Base-by-base conservation (phyloP, 2,888 invertebrate genomes). In the Apamea epomidion region DNA sequence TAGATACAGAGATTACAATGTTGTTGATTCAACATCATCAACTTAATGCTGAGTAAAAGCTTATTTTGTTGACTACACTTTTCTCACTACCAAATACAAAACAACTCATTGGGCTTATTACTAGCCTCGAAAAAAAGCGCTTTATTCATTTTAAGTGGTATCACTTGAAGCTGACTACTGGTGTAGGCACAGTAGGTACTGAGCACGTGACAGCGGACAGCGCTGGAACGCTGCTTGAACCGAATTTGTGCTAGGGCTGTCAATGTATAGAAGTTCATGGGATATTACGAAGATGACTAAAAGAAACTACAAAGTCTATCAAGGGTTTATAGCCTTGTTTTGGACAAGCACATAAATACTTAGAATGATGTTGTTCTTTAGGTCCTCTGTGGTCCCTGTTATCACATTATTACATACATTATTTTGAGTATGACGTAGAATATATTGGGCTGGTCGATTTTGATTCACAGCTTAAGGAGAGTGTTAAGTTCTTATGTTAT, bases 141-240 rank as follows among this genome's bases (percentile, higher is more conserved):
- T 60, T 60, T n/a, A 60, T 60, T 12, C 12, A 60, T n/a, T 60
- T 60, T n/a, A 60, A 76, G n/a, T 51, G 21, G 21, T 32, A 80
- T 51, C 48, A n/a, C 16, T 68, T 62, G 58, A 58, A 58, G 68
- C 58, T 62, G 67, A 89, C 91, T 91, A 92, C 91, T 88, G 90
- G 84, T 84, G 71, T n/a, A 60, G n/a, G 12, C n/a, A n/a, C n/a
- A n/a, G 58, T n/a, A n/a, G 4, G 14, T 72, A 75, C 70, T 80
- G 67, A 81, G 86, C 87, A 85, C 81, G 45, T 78, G 84, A 84
- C 54, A 89, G 71, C 37, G 7, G 68, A 71, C 70, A 71, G 42
- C 67, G 48, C 32, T 67, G 71, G 51, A 64, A 71, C 68, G 64
- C 62, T 80, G 71, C 74, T 67, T 76, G 70, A 75, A 76, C 80